Conservation (phyloP, 2,797 vertebrate species). For the Myripristis murdjan region DNA sequence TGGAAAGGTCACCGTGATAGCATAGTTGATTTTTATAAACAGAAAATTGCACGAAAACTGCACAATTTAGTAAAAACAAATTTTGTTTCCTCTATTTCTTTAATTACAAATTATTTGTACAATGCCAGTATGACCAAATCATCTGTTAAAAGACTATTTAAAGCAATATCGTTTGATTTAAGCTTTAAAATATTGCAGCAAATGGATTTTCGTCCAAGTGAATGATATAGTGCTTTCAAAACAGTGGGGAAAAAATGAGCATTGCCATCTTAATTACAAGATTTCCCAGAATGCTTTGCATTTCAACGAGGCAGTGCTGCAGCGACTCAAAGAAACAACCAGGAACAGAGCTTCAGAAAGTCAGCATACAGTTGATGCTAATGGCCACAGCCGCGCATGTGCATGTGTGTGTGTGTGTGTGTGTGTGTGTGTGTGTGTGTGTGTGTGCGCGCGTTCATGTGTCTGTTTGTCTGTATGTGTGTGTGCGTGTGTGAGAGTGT, state of each 20-base stretch:
- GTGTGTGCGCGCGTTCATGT: background rate
- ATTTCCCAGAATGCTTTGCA: constrained; percentile 50
- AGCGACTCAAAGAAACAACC: constrained; percentile 35
- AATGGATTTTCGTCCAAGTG: background rate
- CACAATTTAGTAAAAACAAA: background rate
- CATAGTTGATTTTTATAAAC: background rate
- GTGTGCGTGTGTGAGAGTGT: no score
- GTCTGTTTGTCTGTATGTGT: no score
- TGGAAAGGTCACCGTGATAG: background rate
- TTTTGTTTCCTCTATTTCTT: background rate
- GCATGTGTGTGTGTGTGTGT: constrained; percentile 4
- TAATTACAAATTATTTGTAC: background rate
- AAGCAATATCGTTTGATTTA: background rate
- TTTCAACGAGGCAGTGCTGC: constrained; percentile 29
- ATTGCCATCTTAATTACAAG: constrained; percentile 26
- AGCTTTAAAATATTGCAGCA: no score
- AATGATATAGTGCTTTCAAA: background rate
- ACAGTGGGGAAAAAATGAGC: constrained; percentile 8
- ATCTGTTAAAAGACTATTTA: background rate
- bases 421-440: constrained; percentile 9
- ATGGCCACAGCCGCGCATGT: constrained; percentile 21
- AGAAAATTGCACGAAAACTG: background rate
- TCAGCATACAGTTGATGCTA: background rate
- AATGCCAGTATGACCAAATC: background rate
- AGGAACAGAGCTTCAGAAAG: constrained; percentile 6